Evolutionary conservation across 2,888 invertebrate genomes (phyloP), one percentile per base, ranked within the genome.

Genomic region (Meta bourneti): DNA sequence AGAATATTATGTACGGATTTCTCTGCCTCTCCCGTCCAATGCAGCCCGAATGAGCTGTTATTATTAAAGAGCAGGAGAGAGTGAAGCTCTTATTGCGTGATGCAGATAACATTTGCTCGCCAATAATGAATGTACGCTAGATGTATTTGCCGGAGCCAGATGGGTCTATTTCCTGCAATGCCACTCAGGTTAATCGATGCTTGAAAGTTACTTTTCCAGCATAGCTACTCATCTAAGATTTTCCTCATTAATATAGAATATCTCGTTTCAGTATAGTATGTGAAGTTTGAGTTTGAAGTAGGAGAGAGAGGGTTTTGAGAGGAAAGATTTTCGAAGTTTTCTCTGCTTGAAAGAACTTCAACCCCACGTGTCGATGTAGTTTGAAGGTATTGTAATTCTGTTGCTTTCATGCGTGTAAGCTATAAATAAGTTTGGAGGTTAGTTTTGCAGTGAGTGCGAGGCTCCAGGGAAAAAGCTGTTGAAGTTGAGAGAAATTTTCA

Each of bases 61-160:
- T 89, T 89, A 89, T 89, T 84, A 79, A 84, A 84, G 70, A 70
- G 80, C 70, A 82, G 49, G 81, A 82, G 81, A 89, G 81, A 48
- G 79, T 71, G 69, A 52, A 74, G 20, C 52, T 49, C 70, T 84
- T 19, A 80, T 88, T 74, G 80, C 88, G 83, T 84, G 83, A 71
- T 71, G 52, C 71, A 79, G 52, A 90, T 90, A 83, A 52, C 79
- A 89, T 83, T 89, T 71, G 34, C 83, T 51, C 70, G 11, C 19
- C 61, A 71, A 49, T 87, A 80, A 80, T 87, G 71, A 52, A 87
- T 61, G 61, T 78, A 19, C 69, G 20, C 61, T 20, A 69, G 71
- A 11, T 80, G 9, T n/a, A 77, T 19, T 34, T 49, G 16, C 52
- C 8, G 54, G 74, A 13, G 54, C 54, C 49, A 85, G 77, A 85